phyloP scores from a whole-genome alignment of 1,140 invertebrate species.

The Apis laboriosa region DNA sequence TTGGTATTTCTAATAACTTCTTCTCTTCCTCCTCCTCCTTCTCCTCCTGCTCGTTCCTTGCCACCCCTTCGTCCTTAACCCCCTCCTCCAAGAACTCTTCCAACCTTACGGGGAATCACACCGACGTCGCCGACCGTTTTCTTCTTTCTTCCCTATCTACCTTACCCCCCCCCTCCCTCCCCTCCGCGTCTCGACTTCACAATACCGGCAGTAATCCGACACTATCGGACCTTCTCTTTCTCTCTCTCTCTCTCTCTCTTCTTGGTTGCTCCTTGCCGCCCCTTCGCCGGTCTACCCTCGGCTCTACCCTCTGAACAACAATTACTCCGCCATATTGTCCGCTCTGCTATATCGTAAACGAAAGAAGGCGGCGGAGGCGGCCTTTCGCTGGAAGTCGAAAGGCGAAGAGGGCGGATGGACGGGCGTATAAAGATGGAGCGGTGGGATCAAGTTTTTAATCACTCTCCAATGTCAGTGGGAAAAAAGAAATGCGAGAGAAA shows the following conservation, averaged over 20 bases:
- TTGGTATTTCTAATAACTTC: constrained; percentile 76
- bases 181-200: constrained; percentile 67
- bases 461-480: constrained; percentile 69
- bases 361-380: constrained; percentile 44
- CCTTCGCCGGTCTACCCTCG: constrained; percentile 33
- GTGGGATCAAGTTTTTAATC: constrained; percentile 75
- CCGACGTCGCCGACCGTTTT: constrained; percentile 12
- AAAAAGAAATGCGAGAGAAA: constrained; percentile 60
- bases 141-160: constrained; percentile 25
- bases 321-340: constrained; percentile 71
- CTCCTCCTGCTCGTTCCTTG: constrained; percentile 56
- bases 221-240: constrained; percentile 63
- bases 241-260: constrained; percentile 5
- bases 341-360: constrained; percentile 67
- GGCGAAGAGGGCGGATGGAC: constrained; percentile 47
- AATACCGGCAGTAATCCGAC: constrained; percentile 72
- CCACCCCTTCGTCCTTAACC: background rate
- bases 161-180: background rate
- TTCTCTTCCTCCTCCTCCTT: constrained; percentile 62
- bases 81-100: background rate
- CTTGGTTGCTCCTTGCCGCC: background rate
- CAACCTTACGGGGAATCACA: background rate
- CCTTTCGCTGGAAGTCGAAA: constrained; percentile 24
- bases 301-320: constrained; percentile 59
- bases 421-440: constrained; percentile 61